A percentile compares a stretch with the other conserved stretches of the same genome.
These are phyloP conservation scores for Lycaena phlaeas DNA, from an alignment of 2,888 invertebrate genomes.

Conservation along the genomic window DNA sequence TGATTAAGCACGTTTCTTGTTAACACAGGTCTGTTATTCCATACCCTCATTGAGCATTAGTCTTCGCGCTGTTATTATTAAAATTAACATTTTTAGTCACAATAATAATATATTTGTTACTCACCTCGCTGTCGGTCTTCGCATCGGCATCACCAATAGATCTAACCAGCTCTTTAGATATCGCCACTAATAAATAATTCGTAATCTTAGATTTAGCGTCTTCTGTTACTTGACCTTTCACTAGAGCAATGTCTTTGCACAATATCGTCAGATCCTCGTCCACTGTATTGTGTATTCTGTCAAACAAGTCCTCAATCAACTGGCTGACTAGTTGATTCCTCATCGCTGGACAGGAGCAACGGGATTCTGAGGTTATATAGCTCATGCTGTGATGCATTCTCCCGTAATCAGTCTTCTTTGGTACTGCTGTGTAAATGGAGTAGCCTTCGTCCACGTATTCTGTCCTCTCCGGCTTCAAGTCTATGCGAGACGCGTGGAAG, in stretches of 20 bases:
- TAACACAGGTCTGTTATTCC: not conserved
- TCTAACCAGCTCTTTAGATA: constrained; percentile 65
- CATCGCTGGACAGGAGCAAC: constrained; percentile 61
- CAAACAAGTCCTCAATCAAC: constrained; percentile 60
- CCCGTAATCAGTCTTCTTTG: constrained; percentile 60
- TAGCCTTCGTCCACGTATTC: constrained; percentile 65
- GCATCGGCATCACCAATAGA: constrained; percentile 67
- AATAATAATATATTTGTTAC: constrained; percentile 36
- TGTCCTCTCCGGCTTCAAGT: constrained; percentile 57
- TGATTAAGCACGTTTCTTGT: too few relatives aligned
- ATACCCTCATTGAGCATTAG: constrained; percentile 19
- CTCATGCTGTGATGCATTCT: constrained; percentile 68
- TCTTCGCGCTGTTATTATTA: constrained; percentile 19
- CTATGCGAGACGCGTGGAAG: constrained; percentile 55
- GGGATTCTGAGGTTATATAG: constrained; percentile 51
- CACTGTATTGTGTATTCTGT: constrained; percentile 52
- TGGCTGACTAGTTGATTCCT: constrained; percentile 62
- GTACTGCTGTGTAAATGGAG: constrained; percentile 60
- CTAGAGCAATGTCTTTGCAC: constrained; percentile 47
- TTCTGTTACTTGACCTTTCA: constrained; percentile 40
- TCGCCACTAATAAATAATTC: constrained; percentile 67
- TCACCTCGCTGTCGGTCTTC: constrained; percentile 68
- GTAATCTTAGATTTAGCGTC: constrained; percentile 67
- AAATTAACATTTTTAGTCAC: constrained; percentile 50
- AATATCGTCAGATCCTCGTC: constrained; percentile 56